Percentiles rank a stretch among this genome's conserved stretches.
phyloP scores from a whole-genome alignment of 2,113 vertebrate species.

The Malaclemys terrapin region DNA sequence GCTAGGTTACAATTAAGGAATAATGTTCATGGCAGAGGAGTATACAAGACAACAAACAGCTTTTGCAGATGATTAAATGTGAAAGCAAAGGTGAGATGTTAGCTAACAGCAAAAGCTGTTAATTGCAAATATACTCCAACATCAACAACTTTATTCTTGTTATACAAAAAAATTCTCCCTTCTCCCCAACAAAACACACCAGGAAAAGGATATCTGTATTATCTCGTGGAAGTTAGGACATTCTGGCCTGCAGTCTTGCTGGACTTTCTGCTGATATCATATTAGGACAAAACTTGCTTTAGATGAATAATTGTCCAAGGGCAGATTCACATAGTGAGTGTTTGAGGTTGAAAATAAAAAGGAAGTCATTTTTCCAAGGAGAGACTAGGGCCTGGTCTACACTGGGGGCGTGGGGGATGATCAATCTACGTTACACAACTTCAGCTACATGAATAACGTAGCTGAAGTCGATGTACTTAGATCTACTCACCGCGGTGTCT shows the following conservation, averaged over 20 bases:
- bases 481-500: no score
- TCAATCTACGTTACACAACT: no score
- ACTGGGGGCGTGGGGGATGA: no score
- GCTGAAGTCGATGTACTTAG: no score
- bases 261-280: neutral
- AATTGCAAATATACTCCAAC: slow-evolving; percentile 44
- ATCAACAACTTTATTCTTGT: neutral
- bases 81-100: slow-evolving; percentile 28
- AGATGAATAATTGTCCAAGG: neutral
- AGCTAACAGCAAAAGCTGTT: slow-evolving; percentile 53
- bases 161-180: neutral
- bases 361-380: neutral
- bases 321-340: neutral
- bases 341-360: neutral
- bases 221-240: neutral
- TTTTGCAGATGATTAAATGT: slow-evolving; percentile 66
- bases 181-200: neutral
- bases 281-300: neutral
- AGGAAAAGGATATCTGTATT: neutral
- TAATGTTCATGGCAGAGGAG: slow-evolving; percentile 56
- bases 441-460: no score
- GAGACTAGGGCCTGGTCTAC: neutral
- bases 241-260: neutral
- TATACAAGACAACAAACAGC: slow-evolving; percentile 66
- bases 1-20: slow-evolving; percentile 75